A percentile compares a stretch with the other conserved stretches of the same genome.
Evolutionary conservation across 2,113 vertebrate genomes (phyloP).

Genomic region (Mirza zaza): DNA sequence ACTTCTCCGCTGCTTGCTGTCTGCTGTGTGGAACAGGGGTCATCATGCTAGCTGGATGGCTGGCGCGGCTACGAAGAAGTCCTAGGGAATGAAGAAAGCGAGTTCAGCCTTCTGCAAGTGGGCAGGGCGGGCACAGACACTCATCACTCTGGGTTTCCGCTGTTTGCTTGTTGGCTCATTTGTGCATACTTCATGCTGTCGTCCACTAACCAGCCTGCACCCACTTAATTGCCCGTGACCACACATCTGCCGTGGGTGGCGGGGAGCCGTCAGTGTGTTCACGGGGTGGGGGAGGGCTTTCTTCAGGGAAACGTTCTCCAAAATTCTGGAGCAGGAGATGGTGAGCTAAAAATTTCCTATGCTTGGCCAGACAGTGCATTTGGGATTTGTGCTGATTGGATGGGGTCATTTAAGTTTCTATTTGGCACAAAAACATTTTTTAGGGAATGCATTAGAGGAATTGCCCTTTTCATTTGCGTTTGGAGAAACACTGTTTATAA

Average conservation of each 20-base stretch:
- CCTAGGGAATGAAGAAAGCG: not conserved
- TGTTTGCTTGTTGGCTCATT: not conserved
- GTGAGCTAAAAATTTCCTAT: not conserved
- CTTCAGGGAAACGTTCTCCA: not conserved
- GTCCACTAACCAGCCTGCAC: not conserved
- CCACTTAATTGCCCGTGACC: conserved; percentile 45
- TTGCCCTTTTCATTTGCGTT: not conserved
- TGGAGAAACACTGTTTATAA: conserved; percentile 41
- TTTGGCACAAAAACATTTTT: not conserved
- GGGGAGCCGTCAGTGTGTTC: not conserved
- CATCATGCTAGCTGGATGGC: accelerated
- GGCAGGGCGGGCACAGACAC: not conserved
- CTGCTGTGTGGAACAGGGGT: accelerated
- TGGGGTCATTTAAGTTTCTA: not conserved
- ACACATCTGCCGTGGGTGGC: conserved; percentile 38
- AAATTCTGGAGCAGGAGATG: not conserved
- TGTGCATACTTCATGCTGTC: not conserved
- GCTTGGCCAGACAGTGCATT: not conserved
- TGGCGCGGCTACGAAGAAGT: not conserved
- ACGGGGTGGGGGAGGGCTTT: not conserved
- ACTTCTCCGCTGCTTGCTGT: not conserved
- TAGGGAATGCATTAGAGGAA: not conserved
- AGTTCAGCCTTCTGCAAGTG: not conserved
- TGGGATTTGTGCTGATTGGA: not conserved
- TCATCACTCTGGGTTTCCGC: not conserved